Base-by-base conservation (phyloP, 2,113 vertebrate genomes). In the Craseonycteris thonglongyai region DNA sequence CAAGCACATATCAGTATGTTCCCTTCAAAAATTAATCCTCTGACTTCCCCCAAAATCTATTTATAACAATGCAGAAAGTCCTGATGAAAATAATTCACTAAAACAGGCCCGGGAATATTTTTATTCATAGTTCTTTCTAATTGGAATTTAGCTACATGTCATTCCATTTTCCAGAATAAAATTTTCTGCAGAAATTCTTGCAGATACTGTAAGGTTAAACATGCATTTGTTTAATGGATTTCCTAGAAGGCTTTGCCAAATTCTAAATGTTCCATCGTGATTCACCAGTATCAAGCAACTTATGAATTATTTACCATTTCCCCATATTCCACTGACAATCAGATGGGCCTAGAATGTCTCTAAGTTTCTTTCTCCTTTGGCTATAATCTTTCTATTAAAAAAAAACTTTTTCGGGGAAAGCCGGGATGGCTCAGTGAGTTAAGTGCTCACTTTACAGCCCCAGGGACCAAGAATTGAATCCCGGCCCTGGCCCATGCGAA, bases 301-400 rank as follows among this genome's bases (percentile, higher is more conserved):
- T 66, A 45, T 96, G 83, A 98, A 97, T 92, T 97, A 98, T 96
- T 84, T 59, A 92, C 75, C 59, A 35, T 42, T 82, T 93, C 88
- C 93, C 88, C 15, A 5, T 86, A 94, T 84, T 88, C 66, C 19
- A 59, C 45, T 51, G 71, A 38, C 72, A 68, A 96, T 58, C 94
- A 89, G 84, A 84, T 59, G 63, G 79, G 0, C 93, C 87, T 96
- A 85, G 80, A 94, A 90, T 69, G 56, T 91, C 71, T 71, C 42
- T 58, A n/a, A 80, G 59, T 71, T 81, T 96, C 80, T 95, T 96
- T 96, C 79, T 94, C 45, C 63, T 86, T 49, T 3, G 49, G 33
- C 72, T 89, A 59, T 68, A 96, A 95, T 76, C 97, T 93, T 97
- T 87, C 83, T n/a, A n/a, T 7, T 91, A 88, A 40, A 80, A 72